Evolutionary conservation across 2,888 invertebrate species (phyloP).

Genomic region (Abrostola triplasia): DNA sequence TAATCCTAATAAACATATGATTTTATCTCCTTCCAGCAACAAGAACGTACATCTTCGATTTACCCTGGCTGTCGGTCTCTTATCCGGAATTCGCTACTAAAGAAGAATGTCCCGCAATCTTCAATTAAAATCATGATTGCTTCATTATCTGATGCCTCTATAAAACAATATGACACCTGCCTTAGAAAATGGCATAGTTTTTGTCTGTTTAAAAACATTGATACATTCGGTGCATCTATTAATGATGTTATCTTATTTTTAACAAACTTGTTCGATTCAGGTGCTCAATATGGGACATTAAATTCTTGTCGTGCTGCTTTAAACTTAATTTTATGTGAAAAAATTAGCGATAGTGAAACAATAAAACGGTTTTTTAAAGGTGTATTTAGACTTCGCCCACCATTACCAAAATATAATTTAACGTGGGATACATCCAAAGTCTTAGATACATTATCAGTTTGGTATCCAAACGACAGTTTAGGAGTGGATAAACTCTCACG

Average conservation of each 20-base stretch:
- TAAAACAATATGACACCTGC: too few relatives aligned
- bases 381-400: slow-evolving; percentile 5
- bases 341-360: slow-evolving; percentile 12
- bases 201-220: slow-evolving; percentile 19
- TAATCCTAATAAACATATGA: slow-evolving; percentile 15
- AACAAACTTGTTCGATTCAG: slow-evolving; percentile 11
- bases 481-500: slow-evolving; percentile 11
- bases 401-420: slow-evolving; percentile 14
- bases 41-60: too few relatives aligned
- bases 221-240: too few relatives aligned
- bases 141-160: too few relatives aligned
- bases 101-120: too few relatives aligned
- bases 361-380: slow-evolving; percentile 29
- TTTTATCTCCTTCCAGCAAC: slow-evolving; percentile 37
- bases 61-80: too few relatives aligned
- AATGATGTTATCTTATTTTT: slow-evolving; percentile 31
- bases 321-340: slow-evolving; percentile 10
- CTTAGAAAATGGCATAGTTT: slow-evolving; percentile 26
- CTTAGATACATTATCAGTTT: slow-evolving; percentile 15
- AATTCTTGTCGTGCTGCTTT: slow-evolving; percentile 16
- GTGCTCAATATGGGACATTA: slow-evolving; percentile 11
- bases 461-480: slow-evolving; percentile 5
- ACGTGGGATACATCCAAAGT: slow-evolving; percentile 30
- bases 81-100: too few relatives aligned
- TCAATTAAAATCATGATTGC: too few relatives aligned